Evolutionary conservation across 2,113 vertebrate species (phyloP).

Genomic region (Oriolus oriolus): DNA sequence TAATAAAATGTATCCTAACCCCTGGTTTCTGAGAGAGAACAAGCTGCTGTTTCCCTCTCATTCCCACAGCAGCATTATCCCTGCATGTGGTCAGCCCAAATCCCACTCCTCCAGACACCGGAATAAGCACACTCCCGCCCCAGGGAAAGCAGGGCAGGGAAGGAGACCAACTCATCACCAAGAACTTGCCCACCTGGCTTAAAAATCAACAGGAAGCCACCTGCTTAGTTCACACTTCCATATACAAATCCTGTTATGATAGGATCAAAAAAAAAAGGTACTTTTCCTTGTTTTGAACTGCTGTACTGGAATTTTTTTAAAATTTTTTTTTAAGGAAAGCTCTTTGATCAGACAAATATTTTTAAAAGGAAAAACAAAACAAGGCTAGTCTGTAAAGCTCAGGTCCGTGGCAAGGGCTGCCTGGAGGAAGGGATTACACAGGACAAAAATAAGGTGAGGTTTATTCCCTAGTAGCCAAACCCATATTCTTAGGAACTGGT

Average conservation of each 20-base stretch:
- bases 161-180: background rate
- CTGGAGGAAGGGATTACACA: background rate
- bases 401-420: background rate
- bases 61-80: background rate
- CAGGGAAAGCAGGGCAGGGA: background rate
- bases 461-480: background rate
- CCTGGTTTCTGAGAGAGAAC: background rate
- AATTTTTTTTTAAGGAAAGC: background rate
- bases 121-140: background rate
- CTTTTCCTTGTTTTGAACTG: slow-evolving; percentile 54
- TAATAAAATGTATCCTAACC: background rate
- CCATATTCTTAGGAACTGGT: background rate
- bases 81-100: background rate
- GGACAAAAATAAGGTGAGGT: background rate
- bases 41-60: background rate
- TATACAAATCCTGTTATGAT: slow-evolving; percentile 50
- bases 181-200: slow-evolving; percentile 51
- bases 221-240: slow-evolving; percentile 41
- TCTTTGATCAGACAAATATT: slow-evolving; percentile 44
- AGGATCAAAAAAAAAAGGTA: slow-evolving; percentile 28
- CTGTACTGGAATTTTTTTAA: background rate
- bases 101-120: background rate
- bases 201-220: slow-evolving; percentile 58
- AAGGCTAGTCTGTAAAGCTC: background rate
- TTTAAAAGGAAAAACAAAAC: slow-evolving; percentile 34